phyloP scores from a whole-genome alignment of 1,140 invertebrate genomes.

The Listronotus oregonensis region DNA sequence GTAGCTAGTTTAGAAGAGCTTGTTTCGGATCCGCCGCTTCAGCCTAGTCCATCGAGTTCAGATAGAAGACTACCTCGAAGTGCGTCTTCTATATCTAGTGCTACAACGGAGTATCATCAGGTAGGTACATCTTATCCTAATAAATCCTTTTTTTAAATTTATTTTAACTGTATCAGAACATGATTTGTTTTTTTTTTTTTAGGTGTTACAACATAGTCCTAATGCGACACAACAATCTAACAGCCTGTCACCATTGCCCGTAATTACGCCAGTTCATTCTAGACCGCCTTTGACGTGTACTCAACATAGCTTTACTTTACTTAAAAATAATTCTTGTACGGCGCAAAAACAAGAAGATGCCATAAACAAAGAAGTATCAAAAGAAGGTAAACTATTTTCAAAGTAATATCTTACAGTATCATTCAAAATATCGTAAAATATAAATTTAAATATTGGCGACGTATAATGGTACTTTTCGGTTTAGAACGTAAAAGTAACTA shows the following conservation, averaged over 20 bases:
- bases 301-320: not conserved
- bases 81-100: conserved; percentile 36
- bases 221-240: conserved; percentile 13
- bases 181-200: no score
- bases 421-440: no score
- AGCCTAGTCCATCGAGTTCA: conserved; percentile 17
- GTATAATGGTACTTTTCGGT: no score
- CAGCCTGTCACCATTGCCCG: not conserved
- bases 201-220: conserved; percentile 31
- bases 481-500: no score
- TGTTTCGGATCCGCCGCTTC: conserved; percentile 52
- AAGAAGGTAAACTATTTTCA: no score
- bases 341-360: not conserved
- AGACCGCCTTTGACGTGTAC: not conserved
- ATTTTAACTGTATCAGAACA: no score
- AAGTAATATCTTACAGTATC: no score
- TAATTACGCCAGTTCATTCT: conserved; percentile 7
- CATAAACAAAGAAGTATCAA: not conserved
- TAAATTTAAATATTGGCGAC: no score
- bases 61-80: conserved; percentile 35
- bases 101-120: conserved; percentile 37
- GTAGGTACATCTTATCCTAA: no score
- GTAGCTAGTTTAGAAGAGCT: conserved; percentile 72
- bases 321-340: no score
- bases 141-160: no score